A percentile compares a stretch with the other conserved stretches of the same genome.
Evolutionary conservation across 2,113 vertebrate genomes (phyloP).

Genomic region (Eudorcas thomsonii): DNA sequence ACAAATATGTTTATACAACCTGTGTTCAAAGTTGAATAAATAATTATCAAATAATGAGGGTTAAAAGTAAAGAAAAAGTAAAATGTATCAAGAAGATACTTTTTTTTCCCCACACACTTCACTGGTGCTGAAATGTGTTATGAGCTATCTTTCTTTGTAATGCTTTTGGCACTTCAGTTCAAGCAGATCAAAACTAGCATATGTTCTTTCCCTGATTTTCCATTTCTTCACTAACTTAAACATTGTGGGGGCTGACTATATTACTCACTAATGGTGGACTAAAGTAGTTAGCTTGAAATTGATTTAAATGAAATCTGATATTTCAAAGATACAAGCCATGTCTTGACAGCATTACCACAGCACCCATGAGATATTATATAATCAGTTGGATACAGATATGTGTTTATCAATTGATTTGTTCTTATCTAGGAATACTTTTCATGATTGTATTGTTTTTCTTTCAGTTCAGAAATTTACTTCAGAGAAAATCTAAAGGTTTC

Average conservation of each 20-base stretch:
- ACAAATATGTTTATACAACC: neutral
- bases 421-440: constrained; percentile 12
- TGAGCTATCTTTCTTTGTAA: constrained; percentile 50
- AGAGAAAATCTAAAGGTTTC: neutral
- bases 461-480: constrained; percentile 28
- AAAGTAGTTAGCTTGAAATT: constrained; percentile 45
- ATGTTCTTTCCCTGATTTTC: constrained; percentile 52
- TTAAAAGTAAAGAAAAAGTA: neutral
- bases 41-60: neutral
- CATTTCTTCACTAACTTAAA: constrained; percentile 69
- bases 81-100: neutral
- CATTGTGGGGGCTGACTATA: constrained; percentile 22
- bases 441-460: constrained; percentile 41
- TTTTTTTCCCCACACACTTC: neutral
- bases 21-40: neutral
- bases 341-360: constrained; percentile 15
- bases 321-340: constrained; percentile 48
- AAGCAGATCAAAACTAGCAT: constrained; percentile 9
- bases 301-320: constrained; percentile 56
- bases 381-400: constrained; percentile 22
- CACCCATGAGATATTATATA: constrained; percentile 40
- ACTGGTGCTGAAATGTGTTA: neutral
- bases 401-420: constrained; percentile 39
- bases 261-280: constrained; percentile 53
- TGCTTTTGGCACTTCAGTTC: constrained; percentile 33